Percentiles rank a stretch among this genome's conserved stretches.
Evolutionary conservation across 1,140 invertebrate species (phyloP).

Genomic region (Drosophila bocqueti): DNA sequence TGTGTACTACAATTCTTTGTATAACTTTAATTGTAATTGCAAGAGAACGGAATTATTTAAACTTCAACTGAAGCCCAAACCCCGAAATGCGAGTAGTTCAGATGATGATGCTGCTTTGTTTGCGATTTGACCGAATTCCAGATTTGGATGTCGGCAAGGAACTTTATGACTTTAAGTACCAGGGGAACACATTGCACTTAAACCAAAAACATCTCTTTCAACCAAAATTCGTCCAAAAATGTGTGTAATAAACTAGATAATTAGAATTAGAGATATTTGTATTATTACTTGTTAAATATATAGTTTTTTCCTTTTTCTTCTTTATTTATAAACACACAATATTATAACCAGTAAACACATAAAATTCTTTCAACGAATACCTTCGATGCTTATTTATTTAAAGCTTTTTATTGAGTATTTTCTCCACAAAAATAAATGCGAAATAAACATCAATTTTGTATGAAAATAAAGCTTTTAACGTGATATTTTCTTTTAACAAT

Average conservation of each 20-base stretch:
- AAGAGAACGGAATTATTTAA: not conserved
- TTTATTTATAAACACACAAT: not conserved
- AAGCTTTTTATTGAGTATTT: not conserved
- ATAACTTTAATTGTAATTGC: slow-evolving; percentile 46
- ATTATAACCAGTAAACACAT: not conserved
- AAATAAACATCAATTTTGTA: not conserved
- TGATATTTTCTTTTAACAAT: not conserved
- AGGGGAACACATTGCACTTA: slow-evolving; percentile 2
- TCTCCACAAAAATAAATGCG: not conserved
- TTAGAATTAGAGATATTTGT: not conserved
- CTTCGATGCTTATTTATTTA: not conserved
- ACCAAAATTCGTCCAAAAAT: slow-evolving; percentile 5
- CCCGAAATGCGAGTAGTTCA: slow-evolving; percentile 2
- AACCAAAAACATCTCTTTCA: not conserved
- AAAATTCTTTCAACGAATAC: not conserved
- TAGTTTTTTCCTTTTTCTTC: not conserved
- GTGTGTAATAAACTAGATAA: slow-evolving; percentile 4
- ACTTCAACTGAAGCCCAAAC: not conserved
- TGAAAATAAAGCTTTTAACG: not conserved
- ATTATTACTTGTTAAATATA: not conserved
- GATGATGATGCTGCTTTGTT: not conserved
- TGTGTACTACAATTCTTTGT: slow-evolving; percentile 34
- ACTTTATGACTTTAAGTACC: not conserved
- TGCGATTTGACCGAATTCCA: not conserved
- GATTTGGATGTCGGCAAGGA: not conserved